A percentile compares a stretch with the other conserved stretches of the same genome.
Evolutionary conservation across 2,113 vertebrate genomes (phyloP).

Genomic region (Cynocephalus volans): DNA sequence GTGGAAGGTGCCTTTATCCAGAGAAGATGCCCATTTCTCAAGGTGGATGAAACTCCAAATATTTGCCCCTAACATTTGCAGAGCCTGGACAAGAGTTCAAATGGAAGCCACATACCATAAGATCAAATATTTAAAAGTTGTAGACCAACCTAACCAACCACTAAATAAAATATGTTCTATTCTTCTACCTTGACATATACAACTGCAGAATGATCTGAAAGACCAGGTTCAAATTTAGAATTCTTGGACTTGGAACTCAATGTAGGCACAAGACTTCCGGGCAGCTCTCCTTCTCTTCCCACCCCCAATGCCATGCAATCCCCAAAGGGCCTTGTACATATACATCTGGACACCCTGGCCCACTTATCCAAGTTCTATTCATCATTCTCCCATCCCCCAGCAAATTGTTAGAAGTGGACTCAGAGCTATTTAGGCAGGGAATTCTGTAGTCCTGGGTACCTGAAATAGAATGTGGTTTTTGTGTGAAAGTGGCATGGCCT

Average conservation of each 20-base stretch:
- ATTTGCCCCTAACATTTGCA: not conserved
- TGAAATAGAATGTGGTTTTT: not conserved
- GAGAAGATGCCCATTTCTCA: not conserved
- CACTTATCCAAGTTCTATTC: not conserved
- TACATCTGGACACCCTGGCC: not conserved
- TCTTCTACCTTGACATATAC: not conserved
- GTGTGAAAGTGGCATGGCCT: not conserved
- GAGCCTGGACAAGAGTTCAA: not conserved
- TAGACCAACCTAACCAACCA: not conserved
- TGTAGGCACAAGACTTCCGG: not conserved
- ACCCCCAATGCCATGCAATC: not conserved
- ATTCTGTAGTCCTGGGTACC: not conserved
- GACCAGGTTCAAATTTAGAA: not conserved
- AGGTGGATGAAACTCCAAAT: not conserved
- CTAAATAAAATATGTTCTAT: not conserved
- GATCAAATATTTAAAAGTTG: not conserved
- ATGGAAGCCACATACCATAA: not conserved
- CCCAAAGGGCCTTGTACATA: not conserved
- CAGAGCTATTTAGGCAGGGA: not conserved
- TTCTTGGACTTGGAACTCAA: not conserved
- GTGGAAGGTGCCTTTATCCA: not conserved
- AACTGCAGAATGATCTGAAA: not conserved
- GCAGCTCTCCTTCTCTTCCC: not conserved
- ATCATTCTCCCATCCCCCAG: not conserved
- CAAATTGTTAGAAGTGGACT: not conserved